A percentile compares a stretch with the other conserved stretches of the same genome.
Conservation (phyloP, 2,888 invertebrate species). For the Oscheius sp. region DNA sequence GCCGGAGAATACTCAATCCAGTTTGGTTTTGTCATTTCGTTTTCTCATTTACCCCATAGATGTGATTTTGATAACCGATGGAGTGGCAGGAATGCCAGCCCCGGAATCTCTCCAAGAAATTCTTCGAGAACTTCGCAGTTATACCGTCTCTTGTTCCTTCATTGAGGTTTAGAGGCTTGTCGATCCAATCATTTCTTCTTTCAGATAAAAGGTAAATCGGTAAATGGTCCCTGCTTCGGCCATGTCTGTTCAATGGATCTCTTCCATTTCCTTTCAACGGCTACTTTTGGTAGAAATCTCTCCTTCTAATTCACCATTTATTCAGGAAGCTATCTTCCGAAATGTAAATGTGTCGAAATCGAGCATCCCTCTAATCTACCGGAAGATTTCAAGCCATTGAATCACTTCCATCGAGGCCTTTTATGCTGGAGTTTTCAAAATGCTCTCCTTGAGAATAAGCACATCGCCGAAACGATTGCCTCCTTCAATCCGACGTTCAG, state of each 20-base stretch:
- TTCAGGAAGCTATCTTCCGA: constrained; percentile 17
- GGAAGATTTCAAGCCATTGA: neutral
- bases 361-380: neutral
- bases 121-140: constrained; percentile 80
- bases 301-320: constrained; percentile 25
- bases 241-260: constrained; percentile 81
- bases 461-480: constrained; percentile 45
- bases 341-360: neutral
- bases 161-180: constrained; percentile 76
- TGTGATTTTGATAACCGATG: constrained; percentile 77
- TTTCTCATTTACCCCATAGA: constrained; percentile 48
- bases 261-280: constrained; percentile 80
- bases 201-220: constrained; percentile 35
- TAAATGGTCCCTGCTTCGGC: constrained; percentile 72
- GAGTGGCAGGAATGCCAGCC: constrained; percentile 78
- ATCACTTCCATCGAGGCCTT: constrained; percentile 74
- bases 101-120: constrained; percentile 80
- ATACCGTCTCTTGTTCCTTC: constrained; percentile 81
- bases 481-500: constrained; percentile 75
- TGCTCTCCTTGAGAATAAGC: constrained; percentile 67
- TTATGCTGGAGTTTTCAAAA: constrained; percentile 77
- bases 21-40: constrained; percentile 73
- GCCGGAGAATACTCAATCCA: constrained; percentile 81
- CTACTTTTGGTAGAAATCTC: constrained; percentile 77
- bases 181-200: neutral